Evolutionary conservation across 2,797 vertebrate genomes (phyloP).

Genomic region (Sebastes kiyomatsui): DNA sequence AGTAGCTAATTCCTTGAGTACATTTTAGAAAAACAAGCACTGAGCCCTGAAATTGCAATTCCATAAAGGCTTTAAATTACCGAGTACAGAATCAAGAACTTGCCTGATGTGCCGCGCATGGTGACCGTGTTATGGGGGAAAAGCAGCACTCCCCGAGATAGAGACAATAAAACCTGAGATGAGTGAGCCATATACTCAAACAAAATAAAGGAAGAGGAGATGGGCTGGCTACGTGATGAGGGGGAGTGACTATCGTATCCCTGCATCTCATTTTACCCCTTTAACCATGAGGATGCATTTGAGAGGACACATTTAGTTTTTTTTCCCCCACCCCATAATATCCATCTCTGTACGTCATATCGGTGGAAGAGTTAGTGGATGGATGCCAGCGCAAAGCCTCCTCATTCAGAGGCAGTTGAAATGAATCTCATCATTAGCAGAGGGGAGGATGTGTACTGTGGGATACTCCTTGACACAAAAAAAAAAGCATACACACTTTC

Average conservation of each 20-base stretch:
- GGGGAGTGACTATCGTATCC: slow-evolving; percentile 45
- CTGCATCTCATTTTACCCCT: slow-evolving; percentile 76
- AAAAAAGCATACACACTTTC: background rate
- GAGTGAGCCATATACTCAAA: slow-evolving; percentile 96
- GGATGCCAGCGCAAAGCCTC: slow-evolving; percentile 58
- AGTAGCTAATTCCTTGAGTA: slow-evolving; percentile 99
- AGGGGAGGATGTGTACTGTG: slow-evolving; percentile 48
- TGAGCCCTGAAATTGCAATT: slow-evolving; percentile 99
- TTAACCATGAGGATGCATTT: slow-evolving; percentile 69
- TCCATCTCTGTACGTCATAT: slow-evolving; percentile 30
- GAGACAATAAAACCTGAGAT: slow-evolving; percentile 99
- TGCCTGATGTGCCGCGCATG: slow-evolving; percentile 93
- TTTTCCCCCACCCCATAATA: slow-evolving; percentile 4
- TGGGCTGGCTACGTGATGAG: slow-evolving; percentile 67
- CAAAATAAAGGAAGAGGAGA: slow-evolving; percentile 92
- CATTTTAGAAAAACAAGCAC: slow-evolving; percentile 99
- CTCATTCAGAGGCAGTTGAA: slow-evolving; percentile 65
- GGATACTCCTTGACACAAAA: slow-evolving; percentile 14
- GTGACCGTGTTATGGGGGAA: slow-evolving; percentile 91
- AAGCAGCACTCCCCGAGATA: slow-evolving; percentile 89
- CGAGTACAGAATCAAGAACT: slow-evolving; percentile 97
- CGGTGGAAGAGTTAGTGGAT: slow-evolving; percentile 45
- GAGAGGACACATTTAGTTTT: slow-evolving; percentile 51
- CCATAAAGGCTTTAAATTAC: slow-evolving; percentile 99
- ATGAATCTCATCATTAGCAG: slow-evolving; percentile 67